Conservation (phyloP, 2,888 invertebrate species). For the Seladonia tumulorum region DNA sequence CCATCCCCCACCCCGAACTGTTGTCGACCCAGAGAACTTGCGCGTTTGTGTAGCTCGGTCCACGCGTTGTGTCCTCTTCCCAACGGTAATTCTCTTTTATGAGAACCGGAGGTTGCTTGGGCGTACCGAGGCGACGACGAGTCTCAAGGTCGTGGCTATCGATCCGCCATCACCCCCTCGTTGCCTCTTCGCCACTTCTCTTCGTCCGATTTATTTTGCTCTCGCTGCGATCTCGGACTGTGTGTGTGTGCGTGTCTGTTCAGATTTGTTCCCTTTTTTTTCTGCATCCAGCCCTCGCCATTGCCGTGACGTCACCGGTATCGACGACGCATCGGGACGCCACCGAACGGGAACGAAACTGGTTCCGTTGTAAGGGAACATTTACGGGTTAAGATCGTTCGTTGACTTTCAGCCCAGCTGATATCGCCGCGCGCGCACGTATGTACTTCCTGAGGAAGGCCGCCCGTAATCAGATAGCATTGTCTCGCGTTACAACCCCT, state of each 20-base stretch:
- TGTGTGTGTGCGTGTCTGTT: too few relatives aligned
- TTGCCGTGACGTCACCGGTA: slow-evolving; percentile 36
- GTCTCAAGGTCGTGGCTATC: slow-evolving; percentile 73
- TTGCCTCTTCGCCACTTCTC: slow-evolving; percentile 31
- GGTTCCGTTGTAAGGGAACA: slow-evolving; percentile 49
- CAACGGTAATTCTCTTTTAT: slow-evolving; percentile 67
- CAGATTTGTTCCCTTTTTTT: not conserved
- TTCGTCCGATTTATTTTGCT: slow-evolving; percentile 38
- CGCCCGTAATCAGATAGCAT: slow-evolving; percentile 33
- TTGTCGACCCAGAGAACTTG: slow-evolving; percentile 48
- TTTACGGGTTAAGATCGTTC: slow-evolving; percentile 57
- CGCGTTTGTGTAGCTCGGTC: slow-evolving; percentile 51
- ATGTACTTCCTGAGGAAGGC: slow-evolving; percentile 28
- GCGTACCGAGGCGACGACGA: slow-evolving; percentile 67
- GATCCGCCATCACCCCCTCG: slow-evolving; percentile 62
- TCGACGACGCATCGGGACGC: slow-evolving; percentile 34
- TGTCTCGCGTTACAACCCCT: slow-evolving; percentile 41
- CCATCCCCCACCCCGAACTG: not conserved
- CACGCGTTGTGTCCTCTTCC: slow-evolving; percentile 61
- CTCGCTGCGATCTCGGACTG: slow-evolving; percentile 13
- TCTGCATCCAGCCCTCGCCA: not conserved
- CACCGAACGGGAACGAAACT: slow-evolving; percentile 49
- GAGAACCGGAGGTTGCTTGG: slow-evolving; percentile 68
- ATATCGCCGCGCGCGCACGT: not conserved
- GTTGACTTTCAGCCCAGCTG: slow-evolving; percentile 37